A percentile compares a stretch with the other conserved stretches of the same genome.
These are phyloP conservation scores for Sigmodon hispidus DNA, from an alignment of 2,113 vertebrate species.

Conservation along the genomic window DNA sequence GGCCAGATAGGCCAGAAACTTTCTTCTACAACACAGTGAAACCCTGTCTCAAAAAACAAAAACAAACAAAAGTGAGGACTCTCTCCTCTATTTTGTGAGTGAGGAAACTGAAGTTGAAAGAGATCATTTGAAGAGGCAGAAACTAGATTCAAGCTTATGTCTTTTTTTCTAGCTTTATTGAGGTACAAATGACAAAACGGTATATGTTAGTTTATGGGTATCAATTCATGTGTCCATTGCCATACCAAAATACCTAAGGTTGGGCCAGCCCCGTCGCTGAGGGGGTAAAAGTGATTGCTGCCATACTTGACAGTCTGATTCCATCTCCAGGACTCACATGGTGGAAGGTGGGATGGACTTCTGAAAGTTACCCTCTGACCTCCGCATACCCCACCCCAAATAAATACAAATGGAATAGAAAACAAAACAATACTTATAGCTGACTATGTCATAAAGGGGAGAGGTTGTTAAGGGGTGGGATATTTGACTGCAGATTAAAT, in stretches of 20 bases:
- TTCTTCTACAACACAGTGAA: too few species aligned
- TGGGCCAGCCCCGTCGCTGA: background rate
- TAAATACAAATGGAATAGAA: background rate
- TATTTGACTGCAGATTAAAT: background rate
- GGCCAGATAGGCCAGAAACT: too few species aligned
- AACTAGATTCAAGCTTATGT: background rate
- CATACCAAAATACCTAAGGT: background rate
- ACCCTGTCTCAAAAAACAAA: too few species aligned
- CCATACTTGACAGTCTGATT: background rate
- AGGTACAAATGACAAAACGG: background rate
- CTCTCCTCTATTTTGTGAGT: background rate
- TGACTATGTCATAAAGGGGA: background rate
- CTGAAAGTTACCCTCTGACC: background rate
- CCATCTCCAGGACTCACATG: background rate
- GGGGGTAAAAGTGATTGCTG: background rate
- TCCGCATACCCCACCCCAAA: background rate
- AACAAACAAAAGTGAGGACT: background rate
- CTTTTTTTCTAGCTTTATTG: background rate
- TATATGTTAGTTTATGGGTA: background rate
- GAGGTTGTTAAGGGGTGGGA: background rate
- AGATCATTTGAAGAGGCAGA: background rate
- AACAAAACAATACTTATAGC: background rate
- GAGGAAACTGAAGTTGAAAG: constrained; percentile 48
- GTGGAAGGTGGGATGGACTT: too few species aligned
- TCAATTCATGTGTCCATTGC: background rate